Evolutionary conservation across 2,888 invertebrate genomes (phyloP).

Genomic region (Erpobdella octoculata): DNA sequence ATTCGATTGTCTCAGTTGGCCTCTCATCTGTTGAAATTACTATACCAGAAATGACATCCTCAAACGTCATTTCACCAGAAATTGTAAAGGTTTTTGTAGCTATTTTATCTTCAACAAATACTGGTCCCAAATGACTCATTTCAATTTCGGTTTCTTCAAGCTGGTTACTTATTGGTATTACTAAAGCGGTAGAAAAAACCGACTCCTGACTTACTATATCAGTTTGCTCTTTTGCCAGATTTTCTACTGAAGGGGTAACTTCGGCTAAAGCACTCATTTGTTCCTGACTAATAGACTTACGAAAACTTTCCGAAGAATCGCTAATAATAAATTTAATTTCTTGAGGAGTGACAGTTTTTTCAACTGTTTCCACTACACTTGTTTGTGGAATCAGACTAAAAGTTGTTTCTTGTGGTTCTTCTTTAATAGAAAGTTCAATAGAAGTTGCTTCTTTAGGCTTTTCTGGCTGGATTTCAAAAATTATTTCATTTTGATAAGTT

Average conservation of each 20-base stretch:
- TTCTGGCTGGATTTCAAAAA: background rate
- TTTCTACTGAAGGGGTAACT: background rate
- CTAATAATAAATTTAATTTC: background rate
- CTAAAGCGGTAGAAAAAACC: slow-evolving; percentile 12
- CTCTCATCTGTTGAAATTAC: slow-evolving; percentile 14
- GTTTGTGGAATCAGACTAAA: background rate
- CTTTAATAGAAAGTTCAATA: background rate
- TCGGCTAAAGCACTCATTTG: background rate
- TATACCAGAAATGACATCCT: slow-evolving; percentile 8
- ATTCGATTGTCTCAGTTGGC: slow-evolving; percentile 23
- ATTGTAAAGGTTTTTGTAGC: slow-evolving; percentile 19
- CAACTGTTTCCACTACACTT: background rate
- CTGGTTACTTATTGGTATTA: slow-evolving; percentile 26
- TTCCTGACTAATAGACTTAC: too few species aligned
- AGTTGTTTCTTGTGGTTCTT: background rate
- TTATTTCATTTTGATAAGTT: background rate
- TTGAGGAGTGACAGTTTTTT: background rate
- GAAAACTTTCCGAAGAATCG: background rate
- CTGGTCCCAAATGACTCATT: slow-evolving; percentile 14
- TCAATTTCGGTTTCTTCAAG: slow-evolving; percentile 14
- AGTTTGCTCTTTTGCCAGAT: background rate
- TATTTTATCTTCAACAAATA: slow-evolving; percentile 6
- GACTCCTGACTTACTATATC: background rate
- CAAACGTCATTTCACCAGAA: background rate
- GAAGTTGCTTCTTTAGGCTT: background rate